Percentiles rank a stretch among this genome's conserved stretches.
phyloP scores from a whole-genome alignment of 1,140 invertebrate species.

The Hirudo medicinalis region DNA sequence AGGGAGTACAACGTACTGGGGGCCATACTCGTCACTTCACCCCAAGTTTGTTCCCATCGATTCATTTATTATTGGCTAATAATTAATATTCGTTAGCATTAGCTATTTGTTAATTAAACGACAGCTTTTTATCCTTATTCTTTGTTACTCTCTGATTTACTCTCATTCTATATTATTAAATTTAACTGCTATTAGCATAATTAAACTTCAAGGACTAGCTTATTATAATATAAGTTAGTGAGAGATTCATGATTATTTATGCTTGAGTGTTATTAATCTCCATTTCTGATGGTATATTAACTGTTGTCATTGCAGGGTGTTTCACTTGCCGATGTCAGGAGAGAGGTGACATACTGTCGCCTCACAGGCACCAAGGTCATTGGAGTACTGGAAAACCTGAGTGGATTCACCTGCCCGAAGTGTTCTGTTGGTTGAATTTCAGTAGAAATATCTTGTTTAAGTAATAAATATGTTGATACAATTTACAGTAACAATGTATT shows the following conservation, averaged over 20 bases:
- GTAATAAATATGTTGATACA: too few relatives aligned
- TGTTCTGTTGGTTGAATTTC: constrained; percentile 44
- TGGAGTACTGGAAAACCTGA: constrained; percentile 92
- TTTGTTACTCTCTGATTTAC: not conserved
- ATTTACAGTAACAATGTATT: too few relatives aligned
- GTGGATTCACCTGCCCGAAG: constrained; percentile 75
- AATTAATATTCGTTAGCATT: not conserved
- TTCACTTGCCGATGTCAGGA: constrained; percentile 79
- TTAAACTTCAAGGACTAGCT: too few relatives aligned
- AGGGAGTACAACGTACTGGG: constrained; percentile 50
- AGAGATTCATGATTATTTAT: too few relatives aligned
- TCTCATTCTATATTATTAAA: too few relatives aligned
- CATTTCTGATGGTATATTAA: too few relatives aligned
- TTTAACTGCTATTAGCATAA: too few relatives aligned
- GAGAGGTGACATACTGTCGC: constrained; percentile 84
- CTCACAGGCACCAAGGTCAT: constrained; percentile 74
- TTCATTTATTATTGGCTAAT: not conserved
- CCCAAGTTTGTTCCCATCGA: constrained; percentile 47
- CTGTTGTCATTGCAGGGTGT: constrained; percentile 47
- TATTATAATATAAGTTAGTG: too few relatives aligned
- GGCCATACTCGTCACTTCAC: constrained; percentile 79
- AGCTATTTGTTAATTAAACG: not conserved
- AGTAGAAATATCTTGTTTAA: not conserved
- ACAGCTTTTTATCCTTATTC: not conserved
- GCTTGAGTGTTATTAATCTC: too few relatives aligned